These are phyloP conservation scores for Tinamus guttatus DNA, from an alignment of 2,113 vertebrate genomes.

Conservation along the genomic window DNA sequence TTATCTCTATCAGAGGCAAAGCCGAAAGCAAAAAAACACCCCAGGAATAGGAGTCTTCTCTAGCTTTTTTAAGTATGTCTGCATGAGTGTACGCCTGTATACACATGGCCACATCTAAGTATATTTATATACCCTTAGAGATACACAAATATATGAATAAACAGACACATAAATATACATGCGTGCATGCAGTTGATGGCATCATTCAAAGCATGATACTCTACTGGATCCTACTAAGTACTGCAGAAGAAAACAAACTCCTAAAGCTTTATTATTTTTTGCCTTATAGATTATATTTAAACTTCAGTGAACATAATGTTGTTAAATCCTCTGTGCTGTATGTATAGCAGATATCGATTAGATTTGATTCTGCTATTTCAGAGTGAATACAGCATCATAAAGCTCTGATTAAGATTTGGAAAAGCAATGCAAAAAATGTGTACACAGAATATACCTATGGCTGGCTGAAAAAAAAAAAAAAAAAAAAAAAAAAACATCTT, in stretches of 20 bases:
- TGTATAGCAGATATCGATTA: not conserved
- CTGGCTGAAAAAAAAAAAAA: not conserved
- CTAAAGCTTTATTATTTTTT: not conserved
- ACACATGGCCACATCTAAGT: not conserved
- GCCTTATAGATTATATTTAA: not conserved
- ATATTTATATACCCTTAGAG: not conserved
- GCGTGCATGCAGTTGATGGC: not conserved
- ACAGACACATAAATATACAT: not conserved
- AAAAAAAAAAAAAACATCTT: not conserved
- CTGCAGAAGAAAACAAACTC: not conserved
- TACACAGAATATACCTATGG: not conserved
- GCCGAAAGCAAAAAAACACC: not conserved
- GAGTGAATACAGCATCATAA: not conserved
- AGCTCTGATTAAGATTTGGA: not conserved
- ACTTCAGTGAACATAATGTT: fast-evolving
- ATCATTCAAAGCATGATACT: not conserved
- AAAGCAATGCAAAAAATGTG: not conserved
- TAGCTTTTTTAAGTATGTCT: not conserved
- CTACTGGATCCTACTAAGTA: not conserved
- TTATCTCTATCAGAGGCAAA: not conserved
- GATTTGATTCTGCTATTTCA: not conserved
- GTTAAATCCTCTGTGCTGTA: fast-evolving
- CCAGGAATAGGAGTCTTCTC: not conserved
- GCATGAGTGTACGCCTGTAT: not conserved
- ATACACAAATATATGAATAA: not conserved